Conservation (phyloP, 1,140 invertebrate species). For the Drosophila mayri region DNA sequence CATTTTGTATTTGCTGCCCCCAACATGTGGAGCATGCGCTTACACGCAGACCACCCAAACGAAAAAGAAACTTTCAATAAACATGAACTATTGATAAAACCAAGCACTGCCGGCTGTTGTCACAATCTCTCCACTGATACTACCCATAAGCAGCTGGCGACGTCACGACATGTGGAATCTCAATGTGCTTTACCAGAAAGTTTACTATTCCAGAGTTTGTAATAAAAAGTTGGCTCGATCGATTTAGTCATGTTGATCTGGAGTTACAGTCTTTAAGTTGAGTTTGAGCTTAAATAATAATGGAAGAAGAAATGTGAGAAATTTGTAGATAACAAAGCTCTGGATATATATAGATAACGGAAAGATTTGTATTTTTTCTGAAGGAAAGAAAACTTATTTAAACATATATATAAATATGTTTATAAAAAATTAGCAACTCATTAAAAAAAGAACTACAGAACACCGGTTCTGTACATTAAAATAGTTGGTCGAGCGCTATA, state of each 20-base stretch:
- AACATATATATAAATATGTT: too few relatives aligned
- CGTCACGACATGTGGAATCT: background rate
- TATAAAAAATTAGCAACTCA: too few relatives aligned
- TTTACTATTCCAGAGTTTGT: too few relatives aligned
- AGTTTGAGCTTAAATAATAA: background rate
- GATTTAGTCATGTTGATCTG: background rate
- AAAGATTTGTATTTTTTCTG: too few relatives aligned
- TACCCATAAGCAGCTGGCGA: background rate
- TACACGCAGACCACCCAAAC: slow-evolving; percentile 66
- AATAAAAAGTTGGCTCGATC: background rate
- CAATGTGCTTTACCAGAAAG: background rate
- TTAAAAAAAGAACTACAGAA: too few relatives aligned
- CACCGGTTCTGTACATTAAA: too few relatives aligned
- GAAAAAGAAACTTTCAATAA: slow-evolving; percentile 66
- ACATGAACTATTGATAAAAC: slow-evolving; percentile 41
- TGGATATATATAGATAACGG: too few relatives aligned
- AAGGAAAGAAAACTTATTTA: too few relatives aligned
- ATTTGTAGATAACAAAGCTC: too few relatives aligned
- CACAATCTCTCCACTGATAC: slow-evolving; percentile 18
- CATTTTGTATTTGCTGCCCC: slow-evolving; percentile 56
- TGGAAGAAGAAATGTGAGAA: too few relatives aligned
- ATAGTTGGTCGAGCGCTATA: too few relatives aligned
- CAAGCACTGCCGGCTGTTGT: background rate
- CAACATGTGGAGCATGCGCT: slow-evolving; percentile 17
- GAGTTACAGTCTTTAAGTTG: background rate